Evolutionary conservation across 2,797 vertebrate species (phyloP).

Genomic region (Thripadectes ignobilis): DNA sequence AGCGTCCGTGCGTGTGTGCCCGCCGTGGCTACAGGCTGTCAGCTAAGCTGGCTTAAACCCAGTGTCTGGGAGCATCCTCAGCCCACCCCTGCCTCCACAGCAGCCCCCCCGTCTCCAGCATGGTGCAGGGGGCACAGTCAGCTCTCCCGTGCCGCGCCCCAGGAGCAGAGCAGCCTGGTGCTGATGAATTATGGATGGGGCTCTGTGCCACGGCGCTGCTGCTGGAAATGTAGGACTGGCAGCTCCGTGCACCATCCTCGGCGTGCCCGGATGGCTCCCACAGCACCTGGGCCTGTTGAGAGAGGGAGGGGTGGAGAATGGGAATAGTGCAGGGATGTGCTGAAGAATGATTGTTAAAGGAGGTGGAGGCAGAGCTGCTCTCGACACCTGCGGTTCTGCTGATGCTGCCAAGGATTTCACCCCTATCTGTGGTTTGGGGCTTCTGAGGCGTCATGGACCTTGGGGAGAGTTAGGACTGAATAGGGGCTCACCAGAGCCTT

Average conservation of each 20-base stretch:
- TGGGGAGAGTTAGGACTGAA: fast-evolving
- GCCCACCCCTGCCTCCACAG: fast-evolving
- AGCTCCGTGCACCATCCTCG: fast-evolving
- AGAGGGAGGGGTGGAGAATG: background rate
- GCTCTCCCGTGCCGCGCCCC: background rate
- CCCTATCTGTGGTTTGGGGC: fast-evolving
- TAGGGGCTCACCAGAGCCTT: background rate
- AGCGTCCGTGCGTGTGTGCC: fast-evolving
- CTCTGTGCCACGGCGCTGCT: fast-evolving
- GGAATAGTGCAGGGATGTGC: fast-evolving
- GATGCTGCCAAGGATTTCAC: fast-evolving
- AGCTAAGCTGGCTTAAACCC: background rate
- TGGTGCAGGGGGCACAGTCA: fast-evolving
- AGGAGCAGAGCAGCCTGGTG: fast-evolving
- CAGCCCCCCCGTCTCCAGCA: fast-evolving
- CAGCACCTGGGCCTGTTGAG: fast-evolving
- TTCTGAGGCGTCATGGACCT: fast-evolving
- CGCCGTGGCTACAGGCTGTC: background rate
- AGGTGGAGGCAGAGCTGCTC: background rate
- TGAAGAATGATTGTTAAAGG: background rate
- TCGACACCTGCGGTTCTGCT: fast-evolving
- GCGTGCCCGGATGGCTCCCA: fast-evolving
- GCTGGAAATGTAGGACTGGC: background rate
- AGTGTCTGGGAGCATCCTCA: background rate
- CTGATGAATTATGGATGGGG: background rate